Base-by-base conservation (phyloP, 1,140 invertebrate species). In the Tetraneura akinire region DNA sequence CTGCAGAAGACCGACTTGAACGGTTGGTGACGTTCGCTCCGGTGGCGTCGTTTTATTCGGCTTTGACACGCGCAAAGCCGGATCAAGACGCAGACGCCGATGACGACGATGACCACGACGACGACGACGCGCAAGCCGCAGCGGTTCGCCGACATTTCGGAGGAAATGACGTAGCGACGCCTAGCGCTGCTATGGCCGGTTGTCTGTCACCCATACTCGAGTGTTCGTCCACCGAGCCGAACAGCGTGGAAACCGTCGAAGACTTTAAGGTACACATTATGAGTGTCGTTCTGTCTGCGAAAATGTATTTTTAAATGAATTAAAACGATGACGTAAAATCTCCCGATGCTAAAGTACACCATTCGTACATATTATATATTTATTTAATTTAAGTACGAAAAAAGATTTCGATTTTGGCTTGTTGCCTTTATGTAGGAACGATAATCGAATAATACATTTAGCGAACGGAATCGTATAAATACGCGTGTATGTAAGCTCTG, bases 31-130 rank as follows among this genome's bases (percentile, higher is more conserved):
- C 74, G 32, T 78, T 78, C 37, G 37, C 53, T 3, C 18, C 70
- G 70, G 0, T 21, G 14, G n/a, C 55, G 13, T 37, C 74, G 32
- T 37, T 37, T 78, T 78, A 55, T 62, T 55, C 42, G 29, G 74
- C 74, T 78, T 78, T 78, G 74, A 62, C 74, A 0, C n/a, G 74
- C 23, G 55, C 74, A 78, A 78, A 78, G 74, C 74, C 37, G 37
- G 37, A 55, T 21, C 55, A 78, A 78, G 74, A 78, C 55, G 62
- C 13, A 11, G 62, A 42, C 62, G 26, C 9, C 16, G 26, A 66
- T 5, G 5, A 32, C 10, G 26, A 14, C 21, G 26, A 66, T 5
- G 5, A 32, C 10, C 8, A 14, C 21, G 49, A 53, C 32, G 29
- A 42, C n/a, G 51, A 18, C 26, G 29, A 21, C 49, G 29, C 14